Evolutionary conservation across 2,113 vertebrate species (phyloP).

Genomic region (Mus musculus): GRCm39 chr15:7283001-7283500

Average conservation of each 20-base stretch:
- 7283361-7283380: background rate
- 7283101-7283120: conserved; percentile 55
- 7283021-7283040: conserved; percentile 86
- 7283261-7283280: background rate
- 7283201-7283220: conserved; percentile 88
- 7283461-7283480: background rate
- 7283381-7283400: background rate
- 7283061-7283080: conserved; percentile 13
- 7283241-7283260: background rate
- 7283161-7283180: conserved; percentile 85
- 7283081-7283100: background rate
- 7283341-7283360: background rate
- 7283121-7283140: conserved; percentile 76
- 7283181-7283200: conserved; percentile 89
- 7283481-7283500: background rate
- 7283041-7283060: conserved; percentile 64
- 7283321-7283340: background rate
- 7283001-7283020: conserved; percentile 93
- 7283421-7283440: background rate
- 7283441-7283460: background rate
- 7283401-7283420: background rate
- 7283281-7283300: background rate
- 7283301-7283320: background rate
- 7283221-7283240: conserved; percentile 88
- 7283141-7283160: conserved; percentile 83